Conservation (phyloP, 2,113 vertebrate species). For the Pogonocichla stellata region DNA sequence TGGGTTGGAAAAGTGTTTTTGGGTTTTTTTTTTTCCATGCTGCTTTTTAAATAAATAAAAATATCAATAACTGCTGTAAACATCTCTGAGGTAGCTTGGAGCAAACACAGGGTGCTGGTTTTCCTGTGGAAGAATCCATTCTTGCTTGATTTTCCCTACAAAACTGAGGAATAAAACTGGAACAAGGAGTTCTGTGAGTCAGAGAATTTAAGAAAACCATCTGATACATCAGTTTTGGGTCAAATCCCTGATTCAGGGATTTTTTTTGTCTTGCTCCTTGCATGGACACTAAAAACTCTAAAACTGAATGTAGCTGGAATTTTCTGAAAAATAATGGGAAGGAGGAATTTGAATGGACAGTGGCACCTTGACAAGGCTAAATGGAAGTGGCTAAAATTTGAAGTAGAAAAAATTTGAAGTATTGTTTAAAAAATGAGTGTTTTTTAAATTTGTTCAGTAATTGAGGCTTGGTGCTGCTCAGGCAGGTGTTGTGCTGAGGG, state of each 20-base stretch:
- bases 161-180: not conserved
- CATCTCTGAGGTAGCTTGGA: not conserved
- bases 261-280: not conserved
- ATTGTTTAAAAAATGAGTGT: rapidly evolving
- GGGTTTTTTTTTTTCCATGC: not conserved
- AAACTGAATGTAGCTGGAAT: not conserved
- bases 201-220: not conserved
- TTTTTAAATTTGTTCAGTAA: not conserved
- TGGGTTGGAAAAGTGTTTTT: not conserved
- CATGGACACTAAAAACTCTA: not conserved
- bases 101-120: not conserved
- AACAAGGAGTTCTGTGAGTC: not conserved
- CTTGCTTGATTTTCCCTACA: not conserved
- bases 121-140: not conserved
- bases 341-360: not conserved
- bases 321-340: not conserved
- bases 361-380: not conserved
- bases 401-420: not conserved
- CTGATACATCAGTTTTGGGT: not conserved
- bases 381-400: not conserved
- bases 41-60: not conserved
- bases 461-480: not conserved
- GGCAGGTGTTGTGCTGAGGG: no score
- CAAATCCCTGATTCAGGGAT: not conserved
- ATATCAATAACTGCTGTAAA: not conserved